Evolutionary conservation across 2,113 vertebrate genomes (phyloP).

Genomic region (Brachyistius frenatus): DNA sequence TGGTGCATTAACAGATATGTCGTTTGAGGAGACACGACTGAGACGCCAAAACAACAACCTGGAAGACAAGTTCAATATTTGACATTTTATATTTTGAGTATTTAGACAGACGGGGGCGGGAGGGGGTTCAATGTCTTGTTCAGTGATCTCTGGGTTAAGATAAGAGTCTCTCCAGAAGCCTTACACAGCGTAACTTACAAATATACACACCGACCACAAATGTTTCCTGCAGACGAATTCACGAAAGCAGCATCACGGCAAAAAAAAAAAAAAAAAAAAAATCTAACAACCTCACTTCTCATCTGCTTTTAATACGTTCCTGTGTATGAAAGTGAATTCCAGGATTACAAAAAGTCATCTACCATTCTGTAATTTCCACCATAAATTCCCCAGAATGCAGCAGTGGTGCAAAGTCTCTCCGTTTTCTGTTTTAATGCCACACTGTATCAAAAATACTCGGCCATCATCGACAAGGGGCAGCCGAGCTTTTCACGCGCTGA

Average conservation of each 20-base stretch:
- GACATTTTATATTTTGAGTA: no score
- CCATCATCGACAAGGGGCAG: slow-evolving; percentile 33
- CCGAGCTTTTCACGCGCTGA: slow-evolving; percentile 17
- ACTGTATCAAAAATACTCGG: slow-evolving; percentile 16
- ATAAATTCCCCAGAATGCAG: slow-evolving; percentile 36
- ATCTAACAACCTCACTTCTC: no score
- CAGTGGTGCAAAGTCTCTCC: slow-evolving; percentile 26
- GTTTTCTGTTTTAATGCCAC: slow-evolving; percentile 30
- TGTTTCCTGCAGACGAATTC: no score
- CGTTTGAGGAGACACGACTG: no score
- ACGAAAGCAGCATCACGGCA: no score
- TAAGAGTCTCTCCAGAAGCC: slow-evolving; percentile 1
- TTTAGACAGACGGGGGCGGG: neutral
- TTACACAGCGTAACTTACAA: no score
- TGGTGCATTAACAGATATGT: no score
- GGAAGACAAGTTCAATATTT: no score
- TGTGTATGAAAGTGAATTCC: slow-evolving; percentile 16
- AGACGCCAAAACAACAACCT: neutral
- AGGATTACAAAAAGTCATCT: slow-evolving; percentile 24
- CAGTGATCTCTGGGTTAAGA: neutral
- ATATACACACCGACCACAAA: no score
- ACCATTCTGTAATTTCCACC: slow-evolving; percentile 36
- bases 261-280: no score
- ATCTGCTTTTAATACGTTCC: neutral
- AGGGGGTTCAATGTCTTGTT: no score